These are phyloP conservation scores for Channa argus DNA, from an alignment of 2,113 vertebrate species.

Conservation along the genomic window DNA sequence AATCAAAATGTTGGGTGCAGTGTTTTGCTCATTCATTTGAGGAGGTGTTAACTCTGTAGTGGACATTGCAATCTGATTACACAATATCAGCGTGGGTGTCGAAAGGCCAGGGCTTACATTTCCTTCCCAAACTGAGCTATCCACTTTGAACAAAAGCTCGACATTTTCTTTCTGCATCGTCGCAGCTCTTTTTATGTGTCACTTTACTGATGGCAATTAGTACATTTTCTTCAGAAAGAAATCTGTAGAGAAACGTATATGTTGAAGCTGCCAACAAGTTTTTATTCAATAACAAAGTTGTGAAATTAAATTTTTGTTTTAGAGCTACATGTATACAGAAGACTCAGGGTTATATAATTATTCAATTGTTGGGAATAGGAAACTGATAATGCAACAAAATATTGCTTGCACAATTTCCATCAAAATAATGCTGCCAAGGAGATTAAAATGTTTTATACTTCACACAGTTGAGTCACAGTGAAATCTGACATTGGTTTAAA, in stretches of 20 bases:
- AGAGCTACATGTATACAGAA: too few relatives aligned
- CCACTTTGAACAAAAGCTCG: slow-evolving; percentile 50
- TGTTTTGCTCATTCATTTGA: slow-evolving; percentile 58
- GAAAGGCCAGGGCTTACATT: slow-evolving; percentile 55
- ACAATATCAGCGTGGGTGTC: slow-evolving; percentile 54
- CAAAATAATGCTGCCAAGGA: background rate
- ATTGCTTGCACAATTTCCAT: background rate
- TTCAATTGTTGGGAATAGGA: background rate
- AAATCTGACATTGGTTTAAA: background rate
- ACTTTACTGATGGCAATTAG: background rate
- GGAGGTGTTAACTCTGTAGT: slow-evolving; percentile 64
- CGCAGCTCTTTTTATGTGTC: slow-evolving; percentile 14
- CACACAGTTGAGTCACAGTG: background rate
- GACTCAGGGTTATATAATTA: background rate
- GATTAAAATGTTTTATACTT: background rate
- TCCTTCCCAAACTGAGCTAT: slow-evolving; percentile 49
- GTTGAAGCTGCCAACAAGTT: slow-evolving; percentile 5
- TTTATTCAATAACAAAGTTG: background rate
- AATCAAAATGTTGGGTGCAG: slow-evolving; percentile 66
- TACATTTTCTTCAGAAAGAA: background rate
- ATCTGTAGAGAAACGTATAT: background rate
- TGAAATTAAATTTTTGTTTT: background rate
- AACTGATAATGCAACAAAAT: background rate
- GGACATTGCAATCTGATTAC: slow-evolving; percentile 68
- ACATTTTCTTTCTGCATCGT: slow-evolving; percentile 48